phyloP scores from a whole-genome alignment of 2,888 invertebrate genomes.

The Sminthurinus aureus region DNA sequence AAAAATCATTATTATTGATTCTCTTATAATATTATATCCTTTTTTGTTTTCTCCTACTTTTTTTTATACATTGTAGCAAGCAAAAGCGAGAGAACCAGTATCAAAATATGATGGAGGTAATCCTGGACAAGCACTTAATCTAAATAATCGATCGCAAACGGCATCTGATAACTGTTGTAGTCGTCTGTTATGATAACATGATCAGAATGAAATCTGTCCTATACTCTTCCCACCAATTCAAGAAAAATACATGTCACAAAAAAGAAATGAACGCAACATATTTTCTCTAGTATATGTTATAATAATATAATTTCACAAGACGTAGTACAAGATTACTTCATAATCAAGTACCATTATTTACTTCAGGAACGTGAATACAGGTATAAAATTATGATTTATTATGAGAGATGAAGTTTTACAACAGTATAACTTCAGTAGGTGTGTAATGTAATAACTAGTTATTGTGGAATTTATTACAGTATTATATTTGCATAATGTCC shows the following conservation, averaged over 20 bases:
- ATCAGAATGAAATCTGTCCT: constrained; percentile 18
- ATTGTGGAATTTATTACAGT: too few species aligned
- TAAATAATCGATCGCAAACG: constrained; percentile 54
- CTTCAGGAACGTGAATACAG: background rate
- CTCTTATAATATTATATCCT: too few species aligned
- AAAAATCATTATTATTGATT: background rate
- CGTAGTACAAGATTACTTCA: background rate
- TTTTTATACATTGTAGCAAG: constrained; percentile 55
- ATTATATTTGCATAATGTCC: too few species aligned
- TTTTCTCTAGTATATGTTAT: background rate
- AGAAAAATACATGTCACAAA: constrained; percentile 24
- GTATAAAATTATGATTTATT: too few species aligned
- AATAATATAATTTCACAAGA: background rate
- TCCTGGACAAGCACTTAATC: constrained; percentile 52
- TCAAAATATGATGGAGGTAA: constrained; percentile 53
- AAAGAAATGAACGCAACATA: too few species aligned
- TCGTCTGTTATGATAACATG: constrained; percentile 39
- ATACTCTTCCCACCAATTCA: constrained; percentile 26
- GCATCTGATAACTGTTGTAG: constrained; percentile 57
- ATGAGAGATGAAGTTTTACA: too few species aligned
- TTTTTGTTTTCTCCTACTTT: background rate
- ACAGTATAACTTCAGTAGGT: too few species aligned
- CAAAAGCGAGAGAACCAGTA: constrained; percentile 56
- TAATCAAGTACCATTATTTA: background rate
- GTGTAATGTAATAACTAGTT: background rate